Percentiles rank a stretch among this genome's conserved stretches.
These are phyloP conservation scores for Erithacus rubecula DNA, from an alignment of 2,797 vertebrate genomes.

Conservation along the genomic window DNA sequence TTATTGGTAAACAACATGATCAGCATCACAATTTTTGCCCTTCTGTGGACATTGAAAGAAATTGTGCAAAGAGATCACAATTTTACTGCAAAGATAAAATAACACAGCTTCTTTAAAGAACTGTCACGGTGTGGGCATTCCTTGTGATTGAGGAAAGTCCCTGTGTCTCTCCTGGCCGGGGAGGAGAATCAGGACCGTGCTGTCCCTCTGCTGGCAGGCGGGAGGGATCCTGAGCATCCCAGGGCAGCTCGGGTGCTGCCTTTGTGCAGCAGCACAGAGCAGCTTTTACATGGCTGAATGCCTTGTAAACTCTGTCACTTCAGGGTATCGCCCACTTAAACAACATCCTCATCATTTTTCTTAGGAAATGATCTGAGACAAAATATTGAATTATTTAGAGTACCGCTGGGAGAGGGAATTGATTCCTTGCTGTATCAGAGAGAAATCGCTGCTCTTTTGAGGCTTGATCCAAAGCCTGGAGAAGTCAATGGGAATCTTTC, in stretches of 20 bases:
- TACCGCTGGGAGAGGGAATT: conserved; percentile 55
- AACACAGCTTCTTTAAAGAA: background rate
- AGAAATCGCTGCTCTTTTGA: conserved; percentile 62
- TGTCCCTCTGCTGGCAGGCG: background rate
- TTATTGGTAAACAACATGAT: background rate
- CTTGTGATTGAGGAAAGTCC: background rate
- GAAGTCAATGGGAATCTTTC: conserved; percentile 58
- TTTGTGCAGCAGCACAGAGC: background rate
- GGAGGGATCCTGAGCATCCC: fast-evolving
- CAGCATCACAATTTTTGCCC: background rate
- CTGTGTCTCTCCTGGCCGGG: background rate
- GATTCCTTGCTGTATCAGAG: conserved; percentile 64
- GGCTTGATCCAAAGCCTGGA: conserved; percentile 53
- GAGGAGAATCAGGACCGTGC: background rate
- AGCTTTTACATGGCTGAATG: background rate
- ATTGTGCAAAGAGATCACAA: background rate
- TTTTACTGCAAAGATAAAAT: background rate
- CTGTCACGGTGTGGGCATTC: fast-evolving
- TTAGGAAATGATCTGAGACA: conserved; percentile 65
- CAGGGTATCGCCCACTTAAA: conserved; percentile 44
- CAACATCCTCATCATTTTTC: conserved; percentile 64
- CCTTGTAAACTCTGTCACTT: conserved; percentile 50
- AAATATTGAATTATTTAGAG: conserved; percentile 70
- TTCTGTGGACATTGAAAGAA: background rate
- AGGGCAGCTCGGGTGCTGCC: background rate